Evolutionary conservation across 1,140 invertebrate genomes (phyloP).

Genomic region (Trichonephila inaurata): DNA sequence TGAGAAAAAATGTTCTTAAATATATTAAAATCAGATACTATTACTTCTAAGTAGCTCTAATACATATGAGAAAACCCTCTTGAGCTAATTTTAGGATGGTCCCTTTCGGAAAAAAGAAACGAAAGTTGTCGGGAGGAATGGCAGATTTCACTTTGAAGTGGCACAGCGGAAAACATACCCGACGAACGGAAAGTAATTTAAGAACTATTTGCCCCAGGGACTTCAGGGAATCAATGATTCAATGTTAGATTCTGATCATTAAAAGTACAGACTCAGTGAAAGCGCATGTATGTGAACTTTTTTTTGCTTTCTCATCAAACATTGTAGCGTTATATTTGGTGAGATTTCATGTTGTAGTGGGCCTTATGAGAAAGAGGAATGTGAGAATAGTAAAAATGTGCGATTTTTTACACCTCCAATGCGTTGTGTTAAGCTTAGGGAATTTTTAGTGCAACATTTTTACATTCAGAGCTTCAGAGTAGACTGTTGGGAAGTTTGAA

Average conservation of each 20-base stretch:
- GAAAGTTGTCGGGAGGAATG: slow-evolving; percentile 42
- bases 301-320: background rate
- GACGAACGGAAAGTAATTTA: slow-evolving; percentile 67
- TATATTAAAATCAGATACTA: too few relatives aligned
- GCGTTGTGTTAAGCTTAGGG: background rate
- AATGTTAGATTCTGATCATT: slow-evolving; percentile 42
- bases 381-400: background rate
- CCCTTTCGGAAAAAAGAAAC: background rate
- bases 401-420: background rate
- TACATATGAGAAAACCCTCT: background rate
- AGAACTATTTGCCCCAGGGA: slow-evolving; percentile 58
- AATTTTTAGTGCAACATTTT: background rate
- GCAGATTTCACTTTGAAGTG: slow-evolving; percentile 47
- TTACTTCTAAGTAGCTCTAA: background rate
- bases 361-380: background rate
- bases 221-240: slow-evolving; percentile 58
- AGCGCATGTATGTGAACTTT: slow-evolving; percentile 2
- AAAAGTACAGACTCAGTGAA: slow-evolving; percentile 44
- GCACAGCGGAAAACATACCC: slow-evolving; percentile 28
- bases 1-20: too few relatives aligned
- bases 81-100: background rate
- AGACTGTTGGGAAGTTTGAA: background rate
- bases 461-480: background rate
- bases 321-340: slow-evolving; percentile 40
- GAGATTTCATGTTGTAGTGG: slow-evolving; percentile 40